A percentile compares a stretch with the other conserved stretches of the same genome.
phyloP scores from a whole-genome alignment of 1,140 invertebrate species.

The Eciton burchellii region DNA sequence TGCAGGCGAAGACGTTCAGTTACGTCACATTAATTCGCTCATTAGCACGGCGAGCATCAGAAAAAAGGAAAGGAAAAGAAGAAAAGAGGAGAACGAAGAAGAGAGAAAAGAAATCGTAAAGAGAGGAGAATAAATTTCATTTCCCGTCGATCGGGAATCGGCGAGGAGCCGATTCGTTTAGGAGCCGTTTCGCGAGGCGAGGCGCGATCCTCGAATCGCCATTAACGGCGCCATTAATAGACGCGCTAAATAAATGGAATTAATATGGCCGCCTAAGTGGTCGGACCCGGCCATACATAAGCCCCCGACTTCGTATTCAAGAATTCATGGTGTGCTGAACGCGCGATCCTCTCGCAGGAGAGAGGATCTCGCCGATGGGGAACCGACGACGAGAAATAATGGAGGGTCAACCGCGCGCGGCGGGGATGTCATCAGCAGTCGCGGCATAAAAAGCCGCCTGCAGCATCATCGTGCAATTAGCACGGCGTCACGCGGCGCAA shows the following conservation, averaged over 20 bases:
- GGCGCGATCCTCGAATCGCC: too few relatives aligned
- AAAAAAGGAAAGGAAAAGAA: not conserved
- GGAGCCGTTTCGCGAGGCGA: too few relatives aligned
- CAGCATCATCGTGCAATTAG: slow-evolving; percentile 69
- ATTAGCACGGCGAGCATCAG: not conserved
- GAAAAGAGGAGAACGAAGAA: too few relatives aligned
- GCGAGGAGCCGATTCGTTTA: too few relatives aligned
- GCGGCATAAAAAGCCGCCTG: slow-evolving; percentile 78
- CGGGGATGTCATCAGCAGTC: slow-evolving; percentile 78
- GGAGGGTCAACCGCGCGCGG: slow-evolving; percentile 78
- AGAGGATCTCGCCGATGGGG: slow-evolving; percentile 71
- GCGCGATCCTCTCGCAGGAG: slow-evolving; percentile 37
- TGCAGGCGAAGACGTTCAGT: too few relatives aligned
- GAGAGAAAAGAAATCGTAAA: too few relatives aligned
- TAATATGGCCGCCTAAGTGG: slow-evolving; percentile 43
- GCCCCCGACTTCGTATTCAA: slow-evolving; percentile 33
- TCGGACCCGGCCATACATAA: not conserved
- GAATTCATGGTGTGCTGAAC: slow-evolving; percentile 65
- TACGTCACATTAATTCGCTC: too few relatives aligned
- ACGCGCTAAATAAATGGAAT: slow-evolving; percentile 44
- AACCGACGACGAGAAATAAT: slow-evolving; percentile 77
- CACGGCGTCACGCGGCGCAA: slow-evolving; percentile 63
- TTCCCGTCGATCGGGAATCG: not conserved
- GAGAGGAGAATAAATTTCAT: too few relatives aligned
- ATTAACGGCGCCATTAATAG: slow-evolving; percentile 25